These are phyloP conservation scores for Archips xylosteana DNA, from an alignment of 2,888 invertebrate genomes.

Conservation along the genomic window DNA sequence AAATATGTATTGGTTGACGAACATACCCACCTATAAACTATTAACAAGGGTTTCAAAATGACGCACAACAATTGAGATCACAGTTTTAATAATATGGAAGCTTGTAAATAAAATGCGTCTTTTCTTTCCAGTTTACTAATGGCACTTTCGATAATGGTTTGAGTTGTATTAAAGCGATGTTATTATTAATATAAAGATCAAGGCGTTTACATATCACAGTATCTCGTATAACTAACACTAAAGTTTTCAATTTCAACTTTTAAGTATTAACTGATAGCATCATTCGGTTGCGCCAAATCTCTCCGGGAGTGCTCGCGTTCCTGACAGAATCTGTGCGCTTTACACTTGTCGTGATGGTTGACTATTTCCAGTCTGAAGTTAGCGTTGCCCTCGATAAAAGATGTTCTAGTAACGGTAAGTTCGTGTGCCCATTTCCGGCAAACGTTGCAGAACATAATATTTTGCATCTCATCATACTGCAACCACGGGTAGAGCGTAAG, in stretches of 20 bases:
- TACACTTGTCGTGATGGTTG: conserved; percentile 92
- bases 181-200: not conserved
- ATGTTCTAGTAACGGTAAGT: conserved; percentile 90
- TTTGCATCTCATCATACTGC: conserved; percentile 88
- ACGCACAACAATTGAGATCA: conserved; percentile 18
- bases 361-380: conserved; percentile 92
- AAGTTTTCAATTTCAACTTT: not conserved
- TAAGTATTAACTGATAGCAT: conserved; percentile 20
- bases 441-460: conserved; percentile 90
- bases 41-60: not conserved
- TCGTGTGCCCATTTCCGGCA: conserved; percentile 90
- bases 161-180: not conserved
- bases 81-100: conserved; percentile 23
- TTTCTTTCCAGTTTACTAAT: conserved; percentile 8
- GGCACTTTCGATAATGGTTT: conserved; percentile 17
- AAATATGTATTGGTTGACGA: not conserved
- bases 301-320: conserved; percentile 71
- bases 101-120: conserved; percentile 22
- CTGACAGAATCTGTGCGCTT: conserved; percentile 89
- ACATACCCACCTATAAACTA: conserved; percentile 32
- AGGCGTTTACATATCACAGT: conserved; percentile 20
- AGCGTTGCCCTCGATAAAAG: conserved; percentile 91
- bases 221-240: not conserved
- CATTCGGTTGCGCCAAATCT: conserved; percentile 12
- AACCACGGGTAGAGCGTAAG: conserved; percentile 90